Base-by-base conservation (phyloP, 2,113 vertebrate species). In the Grammomys dolichurus region DNA sequence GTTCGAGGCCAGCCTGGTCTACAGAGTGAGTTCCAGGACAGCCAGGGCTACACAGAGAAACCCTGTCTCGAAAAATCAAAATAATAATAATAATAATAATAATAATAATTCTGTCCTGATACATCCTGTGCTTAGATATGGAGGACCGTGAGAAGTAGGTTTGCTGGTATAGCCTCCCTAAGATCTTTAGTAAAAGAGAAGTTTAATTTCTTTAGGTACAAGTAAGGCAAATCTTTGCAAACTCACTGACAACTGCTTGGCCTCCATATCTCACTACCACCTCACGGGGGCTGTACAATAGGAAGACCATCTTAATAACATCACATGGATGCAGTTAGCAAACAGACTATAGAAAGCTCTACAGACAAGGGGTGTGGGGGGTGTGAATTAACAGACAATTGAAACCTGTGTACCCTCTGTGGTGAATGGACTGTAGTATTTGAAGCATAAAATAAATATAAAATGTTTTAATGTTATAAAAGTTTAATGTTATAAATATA, bases 141-240 rank as follows among this genome's bases (percentile, higher is more conserved):
- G 67, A 14, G 46, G 56, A 90, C 73, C n/a, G 26, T 51, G 28
- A 93, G 20, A 88, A 33, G 3, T 84, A 63, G 70, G 31, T 81
- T 90, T 90, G 43, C 22, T 76, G 77, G 9, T 4, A 51, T 48
- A 60, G 26, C 40, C 40, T 85, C 24, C 48, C 19, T 82, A 26
- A 26, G 92, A 17, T 60, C 56, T 1, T 92, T 91, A 67, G 40
- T 76, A 89, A 88, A 70, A 85, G 22, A 48, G 76, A 88, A 93
- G 43, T 48, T 90, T 96, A 20, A 88, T 89, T 91, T 91, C 58
- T 65, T 94, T 56, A 69, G 10, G 14, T 80, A 6, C 13, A 82
- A 58, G n/a, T 46, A 5, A 73, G 40, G 14, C 54, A 88, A 88
- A 3, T 77, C 73, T 87, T 87, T 2, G 5, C 67, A 82, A n/a